phyloP scores from a whole-genome alignment of 2,797 vertebrate genomes.

The Avahi laniger region DNA sequence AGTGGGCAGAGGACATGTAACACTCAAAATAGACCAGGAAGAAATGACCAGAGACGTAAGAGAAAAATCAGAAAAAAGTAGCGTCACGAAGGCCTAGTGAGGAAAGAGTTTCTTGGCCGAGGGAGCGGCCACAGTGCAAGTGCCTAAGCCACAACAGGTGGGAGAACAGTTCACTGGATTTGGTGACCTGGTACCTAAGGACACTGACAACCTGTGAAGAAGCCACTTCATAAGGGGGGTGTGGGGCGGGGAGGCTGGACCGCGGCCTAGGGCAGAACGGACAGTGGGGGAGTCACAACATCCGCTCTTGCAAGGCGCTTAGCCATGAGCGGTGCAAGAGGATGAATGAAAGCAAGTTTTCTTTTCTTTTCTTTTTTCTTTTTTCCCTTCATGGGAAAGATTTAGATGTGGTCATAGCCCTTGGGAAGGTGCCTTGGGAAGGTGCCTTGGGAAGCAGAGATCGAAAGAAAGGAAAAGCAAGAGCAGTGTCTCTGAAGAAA shows the following conservation, averaged over 20 bases:
- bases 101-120: not conserved
- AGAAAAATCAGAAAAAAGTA: not conserved
- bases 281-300: fast-evolving
- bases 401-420: not conserved
- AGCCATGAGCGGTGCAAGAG: not conserved
- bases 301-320: not conserved
- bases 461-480: not conserved
- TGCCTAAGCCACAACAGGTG: not conserved
- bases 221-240: not conserved
- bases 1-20: not conserved
- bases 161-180: not conserved
- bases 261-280: not conserved
- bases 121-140: fast-evolving
- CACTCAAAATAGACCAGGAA: not conserved
- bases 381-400: not conserved
- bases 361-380: not conserved
- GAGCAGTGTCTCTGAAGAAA: not conserved
- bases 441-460: not conserved
- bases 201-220: too few relatives aligned
- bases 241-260: not conserved
- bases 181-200: not conserved
- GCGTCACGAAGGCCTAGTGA: not conserved
- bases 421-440: not conserved
- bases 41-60: not conserved
- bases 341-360: not conserved